Conservation (phyloP, 2,797 vertebrate genomes). For the Florisuga fusca region DNA sequence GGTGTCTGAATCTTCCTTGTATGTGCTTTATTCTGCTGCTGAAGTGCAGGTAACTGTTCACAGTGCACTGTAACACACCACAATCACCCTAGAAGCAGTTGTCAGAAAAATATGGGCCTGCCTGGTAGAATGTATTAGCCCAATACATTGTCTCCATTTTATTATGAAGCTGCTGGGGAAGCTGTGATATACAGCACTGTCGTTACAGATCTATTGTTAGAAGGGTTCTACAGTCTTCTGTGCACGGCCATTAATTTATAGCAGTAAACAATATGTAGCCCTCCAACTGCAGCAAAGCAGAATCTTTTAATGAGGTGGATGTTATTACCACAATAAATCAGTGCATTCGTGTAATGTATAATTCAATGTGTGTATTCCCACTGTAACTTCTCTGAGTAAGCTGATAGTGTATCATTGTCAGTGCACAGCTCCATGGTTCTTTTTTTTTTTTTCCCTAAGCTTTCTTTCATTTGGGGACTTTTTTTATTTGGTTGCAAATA, state of each 20-base stretch:
- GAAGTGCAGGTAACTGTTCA: constrained; percentile 76
- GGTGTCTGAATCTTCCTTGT: background rate
- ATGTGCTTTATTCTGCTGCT: constrained; percentile 45
- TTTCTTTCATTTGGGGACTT: constrained; percentile 80
- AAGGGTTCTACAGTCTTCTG: constrained; percentile 86
- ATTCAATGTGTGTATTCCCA: constrained; percentile 99
- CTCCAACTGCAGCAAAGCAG: constrained; percentile 88
- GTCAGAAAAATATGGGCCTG: constrained; percentile 87
- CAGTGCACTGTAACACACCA: constrained; percentile 66
- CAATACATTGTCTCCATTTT: constrained; percentile 90
- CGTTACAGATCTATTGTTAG: constrained; percentile 89
- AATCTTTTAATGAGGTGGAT: constrained; percentile 98
- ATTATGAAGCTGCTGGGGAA: constrained; percentile 86
- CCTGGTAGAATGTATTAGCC: constrained; percentile 90
- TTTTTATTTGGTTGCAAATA: constrained; percentile 83
- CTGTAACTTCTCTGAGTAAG: constrained; percentile 94
- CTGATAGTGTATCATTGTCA: constrained; percentile 98
- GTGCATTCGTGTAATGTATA: constrained; percentile 98
- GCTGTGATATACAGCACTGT: constrained; percentile 92
- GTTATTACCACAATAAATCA: constrained; percentile 99
- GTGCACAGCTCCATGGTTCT: constrained; percentile 74
- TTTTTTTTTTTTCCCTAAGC: constrained; percentile 53
- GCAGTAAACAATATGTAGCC: constrained; percentile 94
- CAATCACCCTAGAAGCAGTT: constrained; percentile 85
- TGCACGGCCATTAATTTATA: constrained; percentile 93